Evolutionary conservation across 2,888 invertebrate genomes (phyloP).

Genomic region (Nemotelus nigrinus): DNA sequence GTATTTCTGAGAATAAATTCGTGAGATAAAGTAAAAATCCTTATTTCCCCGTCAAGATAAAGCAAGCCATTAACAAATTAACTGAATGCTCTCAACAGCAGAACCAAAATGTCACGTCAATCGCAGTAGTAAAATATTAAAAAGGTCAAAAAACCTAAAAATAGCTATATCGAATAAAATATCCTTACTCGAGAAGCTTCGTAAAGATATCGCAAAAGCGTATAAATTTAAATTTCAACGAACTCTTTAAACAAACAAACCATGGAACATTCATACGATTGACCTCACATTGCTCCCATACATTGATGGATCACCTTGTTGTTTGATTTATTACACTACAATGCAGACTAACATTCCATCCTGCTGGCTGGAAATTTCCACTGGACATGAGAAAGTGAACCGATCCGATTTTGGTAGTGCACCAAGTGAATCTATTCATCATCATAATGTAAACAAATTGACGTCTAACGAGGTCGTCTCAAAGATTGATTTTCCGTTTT

Average conservation of each 20-base stretch:
- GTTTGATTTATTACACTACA: constrained; percentile 9
- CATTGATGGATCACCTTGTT: constrained; percentile 16
- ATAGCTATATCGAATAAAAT: too few relatives aligned
- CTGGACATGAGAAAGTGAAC: background rate
- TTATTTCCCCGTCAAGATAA: too few relatives aligned
- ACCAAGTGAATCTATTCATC: constrained; percentile 3
- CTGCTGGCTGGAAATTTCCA: background rate
- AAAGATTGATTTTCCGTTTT: background rate
- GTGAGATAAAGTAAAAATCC: too few relatives aligned
- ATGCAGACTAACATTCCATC: background rate
- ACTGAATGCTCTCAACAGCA: too few relatives aligned
- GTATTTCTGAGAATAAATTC: too few relatives aligned
- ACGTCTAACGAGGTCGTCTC: background rate
- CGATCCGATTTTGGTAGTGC: background rate
- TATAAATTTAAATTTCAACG: background rate
- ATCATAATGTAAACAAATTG: constrained; percentile 16
- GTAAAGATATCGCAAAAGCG: background rate
- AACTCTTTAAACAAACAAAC: too few relatives aligned
- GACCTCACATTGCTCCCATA: background rate
- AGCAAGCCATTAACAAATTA: too few relatives aligned
- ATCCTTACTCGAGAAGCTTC: too few relatives aligned
- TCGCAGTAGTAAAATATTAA: too few relatives aligned
- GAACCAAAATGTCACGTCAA: too few relatives aligned
- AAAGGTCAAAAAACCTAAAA: too few relatives aligned
- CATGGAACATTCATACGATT: too few relatives aligned